Base-by-base conservation (phyloP, 1,140 invertebrate genomes). In the Colletes gigas region DNA sequence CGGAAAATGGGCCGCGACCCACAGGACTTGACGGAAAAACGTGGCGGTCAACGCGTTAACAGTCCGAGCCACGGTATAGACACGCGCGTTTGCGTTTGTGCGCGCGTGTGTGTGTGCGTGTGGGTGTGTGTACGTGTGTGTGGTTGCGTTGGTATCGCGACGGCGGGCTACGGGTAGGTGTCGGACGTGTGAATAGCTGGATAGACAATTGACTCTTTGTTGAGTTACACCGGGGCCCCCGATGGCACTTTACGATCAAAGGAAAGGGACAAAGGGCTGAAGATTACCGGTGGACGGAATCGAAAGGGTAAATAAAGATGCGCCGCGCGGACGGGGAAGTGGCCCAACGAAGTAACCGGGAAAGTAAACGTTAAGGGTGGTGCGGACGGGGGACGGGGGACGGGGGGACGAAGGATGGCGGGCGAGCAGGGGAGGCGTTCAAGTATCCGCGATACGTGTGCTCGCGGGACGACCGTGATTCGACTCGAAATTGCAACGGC, bases 141-240 rank as follows among this genome's bases (percentile, higher is more conserved):
- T 62, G 30, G 14, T 62, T 10, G 21, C 14, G 62, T 41, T 17
- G 4, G 55, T 41, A 47, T 47, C 44, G 44, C 44, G 44, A 9
- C 44, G 44, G 6, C 44, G 0, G 44, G 6, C 14, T 57, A 57
- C 8, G 10, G 63, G 17, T 14, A n/a, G 63, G 41, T 19, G n/a
- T 67, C 10, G 17, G 17, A 8, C 30, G 41, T 19, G 59, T 79
- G 78, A 80, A 80, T 80, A 74, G 70, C 70, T 52, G 63, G 71
- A 80, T 59, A 75, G 72, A 80, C 78, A 80, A 80, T 80, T 41
- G 78, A 52, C 72, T 80, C 71, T 75, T 80, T 80, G 78, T 80
- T 47, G 71, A 66, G 72, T 80, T 65, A 50, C 71, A 60, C 68
- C 76, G 57, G 44, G 8, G 7, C 47, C 39, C 41, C 68, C 68